A percentile compares a stretch with the other conserved stretches of the same genome.
Evolutionary conservation across 2,888 invertebrate species (phyloP).

Genomic region (Ferrisia virgata): DNA sequence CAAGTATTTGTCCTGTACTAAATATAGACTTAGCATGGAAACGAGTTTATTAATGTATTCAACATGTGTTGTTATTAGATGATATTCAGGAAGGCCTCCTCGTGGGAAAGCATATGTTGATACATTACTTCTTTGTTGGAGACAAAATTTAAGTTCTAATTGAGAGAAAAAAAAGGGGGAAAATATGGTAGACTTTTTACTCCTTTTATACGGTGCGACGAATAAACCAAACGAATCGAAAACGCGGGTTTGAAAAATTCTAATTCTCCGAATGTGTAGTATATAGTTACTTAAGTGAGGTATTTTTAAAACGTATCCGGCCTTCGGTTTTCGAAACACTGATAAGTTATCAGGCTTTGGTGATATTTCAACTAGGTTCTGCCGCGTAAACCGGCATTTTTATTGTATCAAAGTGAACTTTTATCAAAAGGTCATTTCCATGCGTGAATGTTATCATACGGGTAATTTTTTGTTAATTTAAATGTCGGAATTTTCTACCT

Average conservation of each 20-base stretch:
- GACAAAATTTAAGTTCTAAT: slow-evolving; percentile 10
- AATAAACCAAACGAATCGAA: neutral
- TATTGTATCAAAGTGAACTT: neutral
- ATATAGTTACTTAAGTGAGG: neutral
- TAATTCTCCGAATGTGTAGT: neutral
- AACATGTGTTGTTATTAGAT: slow-evolving; percentile 36
- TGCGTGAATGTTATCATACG: neutral
- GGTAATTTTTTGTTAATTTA: slow-evolving; percentile 1
- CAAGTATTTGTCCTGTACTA: neutral
- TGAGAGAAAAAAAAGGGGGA: neutral
- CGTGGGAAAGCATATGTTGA: slow-evolving; percentile 40
- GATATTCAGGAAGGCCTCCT: slow-evolving; percentile 36
- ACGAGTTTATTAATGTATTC: slow-evolving; percentile 38
- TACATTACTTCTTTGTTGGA: slow-evolving; percentile 33
- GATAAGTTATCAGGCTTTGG: neutral
- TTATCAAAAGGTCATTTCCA: slow-evolving; percentile 7
- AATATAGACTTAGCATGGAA: slow-evolving; percentile 15
- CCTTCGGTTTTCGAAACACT: slow-evolving; percentile 1
- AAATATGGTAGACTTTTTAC: neutral
- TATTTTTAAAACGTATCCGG: slow-evolving; percentile 17
- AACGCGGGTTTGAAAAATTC: neutral
- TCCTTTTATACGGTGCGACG: neutral
- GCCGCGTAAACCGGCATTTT: neutral
- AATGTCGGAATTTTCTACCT: neutral
- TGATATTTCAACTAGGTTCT: neutral